A percentile compares a stretch with the other conserved stretches of the same genome.
phyloP scores from a whole-genome alignment of 2,113 vertebrate genomes.

The Bubo blakistoni region DNA sequence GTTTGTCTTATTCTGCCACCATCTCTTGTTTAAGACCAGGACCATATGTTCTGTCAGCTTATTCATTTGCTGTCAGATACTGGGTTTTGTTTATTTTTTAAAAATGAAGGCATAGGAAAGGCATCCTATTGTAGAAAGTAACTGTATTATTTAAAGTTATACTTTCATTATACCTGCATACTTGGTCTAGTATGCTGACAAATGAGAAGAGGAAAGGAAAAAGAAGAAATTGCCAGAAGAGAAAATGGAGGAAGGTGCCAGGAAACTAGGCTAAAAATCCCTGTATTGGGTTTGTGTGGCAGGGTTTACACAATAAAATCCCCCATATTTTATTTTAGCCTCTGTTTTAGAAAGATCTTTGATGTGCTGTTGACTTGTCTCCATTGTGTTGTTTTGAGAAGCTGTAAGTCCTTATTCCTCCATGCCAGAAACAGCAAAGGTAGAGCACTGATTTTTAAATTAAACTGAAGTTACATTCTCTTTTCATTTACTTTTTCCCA shows the following conservation, averaged over 20 bases:
- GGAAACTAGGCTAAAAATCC: neutral
- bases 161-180: neutral
- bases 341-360: neutral
- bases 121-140: neutral
- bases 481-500: neutral
- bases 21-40: neutral
- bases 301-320: no score
- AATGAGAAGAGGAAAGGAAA: neutral
- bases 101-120: neutral
- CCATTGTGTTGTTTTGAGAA: neutral
- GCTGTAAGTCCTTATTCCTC: neutral
- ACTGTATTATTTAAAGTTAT: neutral
- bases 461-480: neutral
- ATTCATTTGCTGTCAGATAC: neutral
- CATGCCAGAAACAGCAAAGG: neutral
- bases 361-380: neutral
- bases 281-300: no score
- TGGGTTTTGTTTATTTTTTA: neutral
- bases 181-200: neutral
- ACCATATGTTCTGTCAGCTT: accelerated
- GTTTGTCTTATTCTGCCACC: neutral
- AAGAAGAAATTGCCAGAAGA: neutral
- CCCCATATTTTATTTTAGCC: neutral
- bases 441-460: neutral
- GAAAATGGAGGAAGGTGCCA: neutral